phyloP scores from a whole-genome alignment of 2,113 vertebrate species.

The Syrmaticus mikado region DNA sequence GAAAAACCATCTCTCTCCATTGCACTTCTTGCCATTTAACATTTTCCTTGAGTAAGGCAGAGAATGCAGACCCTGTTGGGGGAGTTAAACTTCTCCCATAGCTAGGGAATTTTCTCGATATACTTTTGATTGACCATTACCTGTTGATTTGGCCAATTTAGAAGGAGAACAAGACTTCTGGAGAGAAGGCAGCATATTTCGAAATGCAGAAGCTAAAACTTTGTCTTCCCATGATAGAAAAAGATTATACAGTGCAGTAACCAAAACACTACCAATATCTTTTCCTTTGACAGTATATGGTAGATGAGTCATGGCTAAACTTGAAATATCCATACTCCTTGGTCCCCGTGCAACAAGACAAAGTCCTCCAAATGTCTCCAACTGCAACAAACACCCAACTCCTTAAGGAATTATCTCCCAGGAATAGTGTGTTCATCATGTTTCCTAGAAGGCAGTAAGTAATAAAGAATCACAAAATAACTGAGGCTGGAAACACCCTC shows the following conservation, averaged over 20 bases:
- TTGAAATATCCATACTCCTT: neutral
- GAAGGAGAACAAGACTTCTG: neutral
- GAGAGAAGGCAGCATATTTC: neutral
- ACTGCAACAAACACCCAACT: neutral
- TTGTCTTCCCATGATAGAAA: neutral
- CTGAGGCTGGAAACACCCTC: neutral
- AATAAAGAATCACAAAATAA: neutral
- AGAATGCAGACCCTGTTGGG: neutral
- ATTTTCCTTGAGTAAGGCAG: neutral
- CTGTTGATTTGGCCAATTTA: neutral
- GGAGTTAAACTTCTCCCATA: neutral
- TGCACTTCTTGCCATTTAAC: neutral
- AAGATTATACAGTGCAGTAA: neutral
- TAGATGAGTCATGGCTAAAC: neutral
- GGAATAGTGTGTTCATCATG: neutral
- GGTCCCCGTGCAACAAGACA: neutral
- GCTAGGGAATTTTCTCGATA: neutral
- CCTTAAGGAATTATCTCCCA: neutral
- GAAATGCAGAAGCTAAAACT: neutral
- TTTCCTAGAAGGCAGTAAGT: neutral
- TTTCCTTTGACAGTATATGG: too few species aligned
- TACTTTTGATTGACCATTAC: neutral
- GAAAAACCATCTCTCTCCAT: neutral
- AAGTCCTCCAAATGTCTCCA: neutral
- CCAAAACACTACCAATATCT: neutral